Evolutionary conservation across 1,140 invertebrate genomes (phyloP).

Genomic region (Neodiprion lecontei): DNA sequence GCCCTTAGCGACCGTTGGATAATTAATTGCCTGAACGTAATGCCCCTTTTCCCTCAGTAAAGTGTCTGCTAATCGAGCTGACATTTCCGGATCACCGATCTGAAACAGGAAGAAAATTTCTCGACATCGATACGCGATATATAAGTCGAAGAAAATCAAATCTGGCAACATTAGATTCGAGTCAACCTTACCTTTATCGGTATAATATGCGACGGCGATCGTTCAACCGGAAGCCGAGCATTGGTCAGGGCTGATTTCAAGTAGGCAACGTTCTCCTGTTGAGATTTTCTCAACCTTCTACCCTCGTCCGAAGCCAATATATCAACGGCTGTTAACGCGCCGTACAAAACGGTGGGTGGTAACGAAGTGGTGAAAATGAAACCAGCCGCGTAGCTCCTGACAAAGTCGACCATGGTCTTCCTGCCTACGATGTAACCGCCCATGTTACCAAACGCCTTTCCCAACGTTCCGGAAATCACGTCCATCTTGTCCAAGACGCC

Average conservation of each 20-base stretch:
- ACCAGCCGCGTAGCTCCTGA: conserved; percentile 92
- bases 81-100: conserved; percentile 86
- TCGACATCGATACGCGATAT: conserved; percentile 11
- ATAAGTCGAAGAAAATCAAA: not conserved
- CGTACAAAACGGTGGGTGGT: conserved; percentile 91
- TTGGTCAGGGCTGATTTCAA: conserved; percentile 80
- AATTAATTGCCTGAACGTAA: conserved; percentile 98
- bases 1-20: conserved; percentile 94
- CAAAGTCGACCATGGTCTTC: conserved; percentile 84
- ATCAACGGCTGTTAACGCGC: conserved; percentile 79
- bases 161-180: not conserved
- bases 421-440: conserved; percentile 93
- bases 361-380: conserved; percentile 99
- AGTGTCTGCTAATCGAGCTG: conserved; percentile 83
- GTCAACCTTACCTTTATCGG: conserved; percentile 76
- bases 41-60: conserved; percentile 87
- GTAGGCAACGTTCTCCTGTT: conserved; percentile 90
- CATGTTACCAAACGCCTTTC: conserved; percentile 97
- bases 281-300: conserved; percentile 73
- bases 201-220: conserved; percentile 95
- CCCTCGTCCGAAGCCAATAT: conserved; percentile 91
- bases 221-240: conserved; percentile 88
- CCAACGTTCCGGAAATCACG: conserved; percentile 95
- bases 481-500: conserved; percentile 88
- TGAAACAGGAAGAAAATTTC: conserved; percentile 48